Evolutionary conservation across 2,888 invertebrate genomes (phyloP).

Genomic region (Eupsilia transversa): DNA sequence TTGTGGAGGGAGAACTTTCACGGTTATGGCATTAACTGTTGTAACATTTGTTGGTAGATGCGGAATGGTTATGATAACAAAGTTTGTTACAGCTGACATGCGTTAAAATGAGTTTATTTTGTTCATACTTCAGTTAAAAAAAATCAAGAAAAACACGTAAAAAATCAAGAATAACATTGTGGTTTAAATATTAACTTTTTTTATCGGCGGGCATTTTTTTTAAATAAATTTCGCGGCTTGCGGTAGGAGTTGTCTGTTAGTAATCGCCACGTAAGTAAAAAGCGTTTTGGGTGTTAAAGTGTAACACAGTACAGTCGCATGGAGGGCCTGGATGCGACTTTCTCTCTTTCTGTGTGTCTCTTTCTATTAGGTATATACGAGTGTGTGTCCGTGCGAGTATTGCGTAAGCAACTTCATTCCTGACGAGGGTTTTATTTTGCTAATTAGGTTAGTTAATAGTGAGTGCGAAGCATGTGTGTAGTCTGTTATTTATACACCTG

Average conservation of each 20-base stretch:
- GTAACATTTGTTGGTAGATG: slow-evolving; percentile 21
- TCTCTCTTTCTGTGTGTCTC: background rate
- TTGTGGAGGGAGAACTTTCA: background rate
- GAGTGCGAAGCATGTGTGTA: background rate
- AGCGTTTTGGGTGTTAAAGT: background rate
- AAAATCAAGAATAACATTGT: background rate
- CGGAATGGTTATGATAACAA: background rate
- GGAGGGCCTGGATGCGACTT: no score
- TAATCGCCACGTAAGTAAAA: background rate
- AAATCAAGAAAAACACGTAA: background rate
- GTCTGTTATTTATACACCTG: background rate
- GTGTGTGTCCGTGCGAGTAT: background rate
- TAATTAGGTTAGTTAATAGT: background rate
- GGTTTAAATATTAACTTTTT: background rate
- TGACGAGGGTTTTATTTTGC: background rate
- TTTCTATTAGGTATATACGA: background rate
- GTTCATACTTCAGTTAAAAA: background rate
- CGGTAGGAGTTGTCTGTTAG: background rate
- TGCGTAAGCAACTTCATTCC: no score
- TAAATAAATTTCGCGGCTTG: background rate
- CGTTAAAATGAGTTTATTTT: background rate
- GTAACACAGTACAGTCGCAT: no score
- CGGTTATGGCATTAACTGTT: slow-evolving; percentile 21
- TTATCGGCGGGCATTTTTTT: no score
- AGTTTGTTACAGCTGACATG: background rate